phyloP scores from a whole-genome alignment of 2,888 invertebrate genomes.

The Ephialtes manifestator region DNA sequence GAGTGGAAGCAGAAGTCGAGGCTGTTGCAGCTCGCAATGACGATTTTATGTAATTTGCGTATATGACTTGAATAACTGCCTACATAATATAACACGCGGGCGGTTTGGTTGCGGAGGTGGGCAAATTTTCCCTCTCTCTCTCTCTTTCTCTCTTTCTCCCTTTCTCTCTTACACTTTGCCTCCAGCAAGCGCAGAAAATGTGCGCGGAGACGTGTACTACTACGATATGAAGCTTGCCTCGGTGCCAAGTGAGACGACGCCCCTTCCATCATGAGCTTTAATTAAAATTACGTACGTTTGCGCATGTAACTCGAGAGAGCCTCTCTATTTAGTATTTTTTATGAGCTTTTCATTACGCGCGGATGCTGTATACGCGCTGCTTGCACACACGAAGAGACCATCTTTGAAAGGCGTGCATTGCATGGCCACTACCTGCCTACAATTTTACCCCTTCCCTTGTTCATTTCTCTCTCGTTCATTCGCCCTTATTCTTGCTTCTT shows the following conservation, averaged over 20 bases:
- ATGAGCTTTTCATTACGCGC: constrained; percentile 83
- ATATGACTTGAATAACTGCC: constrained; percentile 83
- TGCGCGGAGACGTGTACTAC: constrained; percentile 65
- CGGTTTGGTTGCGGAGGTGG: constrained; percentile 67
- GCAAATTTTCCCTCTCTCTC: constrained; percentile 8
- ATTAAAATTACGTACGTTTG: constrained; percentile 85
- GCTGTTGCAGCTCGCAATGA: constrained; percentile 68
- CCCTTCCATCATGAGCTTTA: constrained; percentile 82
- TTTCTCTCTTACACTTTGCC: constrained; percentile 5
- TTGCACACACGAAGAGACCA: constrained; percentile 67
- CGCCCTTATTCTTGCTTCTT: constrained; percentile 49
- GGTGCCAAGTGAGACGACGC: constrained; percentile 35
- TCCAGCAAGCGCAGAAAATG: constrained; percentile 49
- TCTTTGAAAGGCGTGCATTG: constrained; percentile 78
- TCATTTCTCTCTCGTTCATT: constrained; percentile 51
- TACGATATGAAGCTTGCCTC: constrained; percentile 32
- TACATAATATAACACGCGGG: constrained; percentile 79
- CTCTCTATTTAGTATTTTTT: constrained; percentile 82
- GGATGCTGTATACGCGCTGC: constrained; percentile 61
- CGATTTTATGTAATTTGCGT: constrained; percentile 83
- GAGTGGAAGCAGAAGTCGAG: constrained; percentile 35
- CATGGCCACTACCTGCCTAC: constrained; percentile 76
- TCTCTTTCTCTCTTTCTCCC: constrained; percentile 3
- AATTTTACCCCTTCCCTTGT: constrained; percentile 64
- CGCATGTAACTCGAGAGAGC: constrained; percentile 77